Conservation (phyloP, 2,113 vertebrate species). For the Prolemur simus region DNA sequence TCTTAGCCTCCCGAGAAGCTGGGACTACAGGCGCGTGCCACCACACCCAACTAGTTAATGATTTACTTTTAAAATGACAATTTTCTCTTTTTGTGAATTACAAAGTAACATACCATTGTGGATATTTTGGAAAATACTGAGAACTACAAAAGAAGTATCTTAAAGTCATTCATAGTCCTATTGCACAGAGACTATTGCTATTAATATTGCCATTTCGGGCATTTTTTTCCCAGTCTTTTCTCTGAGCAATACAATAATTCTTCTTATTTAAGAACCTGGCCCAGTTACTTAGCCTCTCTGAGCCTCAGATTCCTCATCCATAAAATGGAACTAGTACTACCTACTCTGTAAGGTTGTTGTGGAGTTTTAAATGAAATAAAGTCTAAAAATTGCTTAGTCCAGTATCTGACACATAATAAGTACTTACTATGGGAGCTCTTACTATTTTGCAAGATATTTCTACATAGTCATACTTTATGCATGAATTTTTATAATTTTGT, state of each 20-base stretch:
- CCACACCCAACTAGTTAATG: neutral
- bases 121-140: slow-evolving; percentile 12
- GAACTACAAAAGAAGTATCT: neutral
- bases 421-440: neutral
- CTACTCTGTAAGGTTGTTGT: neutral
- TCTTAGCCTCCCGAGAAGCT: too few relatives aligned
- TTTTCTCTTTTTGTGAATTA: neutral
- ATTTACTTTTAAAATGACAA: slow-evolving; percentile 43
- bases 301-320: neutral
- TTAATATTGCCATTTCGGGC: neutral
- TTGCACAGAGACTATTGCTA: neutral
- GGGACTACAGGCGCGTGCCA: too few relatives aligned
- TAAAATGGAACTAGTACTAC: neutral
- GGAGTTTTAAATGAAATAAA: slow-evolving; percentile 10
- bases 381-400: neutral
- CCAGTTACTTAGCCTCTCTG: neutral
- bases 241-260: neutral
- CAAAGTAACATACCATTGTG: neutral
- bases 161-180: neutral
- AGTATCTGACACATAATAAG: neutral
- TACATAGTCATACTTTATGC: neutral
- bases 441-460: neutral
- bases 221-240: neutral
- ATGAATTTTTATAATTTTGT: neutral
- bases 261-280: neutral